Percentiles rank a stretch among this genome's conserved stretches.
phyloP scores from a whole-genome alignment of 1,140 invertebrate genomes.

The Heterodera schachtii region DNA sequence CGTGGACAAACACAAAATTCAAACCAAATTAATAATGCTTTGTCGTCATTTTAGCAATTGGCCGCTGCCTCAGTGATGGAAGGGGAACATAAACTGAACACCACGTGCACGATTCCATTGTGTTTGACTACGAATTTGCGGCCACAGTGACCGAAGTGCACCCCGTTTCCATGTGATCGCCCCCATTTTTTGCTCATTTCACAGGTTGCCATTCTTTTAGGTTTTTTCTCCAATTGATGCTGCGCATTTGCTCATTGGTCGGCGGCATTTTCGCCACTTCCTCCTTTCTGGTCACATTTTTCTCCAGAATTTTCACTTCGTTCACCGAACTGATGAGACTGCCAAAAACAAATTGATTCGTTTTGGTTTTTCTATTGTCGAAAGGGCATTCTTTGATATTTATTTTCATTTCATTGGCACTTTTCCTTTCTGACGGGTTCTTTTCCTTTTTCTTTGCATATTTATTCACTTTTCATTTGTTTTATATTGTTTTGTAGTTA shows the following conservation, averaged over 20 bases:
- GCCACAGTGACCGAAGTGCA: conserved; percentile 60
- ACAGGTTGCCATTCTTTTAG: conserved; percentile 28
- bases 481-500: background rate
- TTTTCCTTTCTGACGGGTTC: conserved; percentile 5
- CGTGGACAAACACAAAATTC: no score
- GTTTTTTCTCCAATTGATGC: conserved; percentile 53
- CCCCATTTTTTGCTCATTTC: background rate
- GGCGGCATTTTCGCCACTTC: conserved; percentile 64
- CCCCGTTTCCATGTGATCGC: conserved; percentile 46
- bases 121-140: conserved; percentile 60
- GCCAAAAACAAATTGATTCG: background rate
- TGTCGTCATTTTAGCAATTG: no score
- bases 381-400: background rate
- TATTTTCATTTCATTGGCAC: background rate
- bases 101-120: conserved; percentile 55
- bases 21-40: no score
- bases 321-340: background rate
- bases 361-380: background rate
- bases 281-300: conserved; percentile 32
- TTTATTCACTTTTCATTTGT: conserved; percentile 2
- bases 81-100: conserved; percentile 8
- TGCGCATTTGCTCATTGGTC: conserved; percentile 58
- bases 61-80: no score
- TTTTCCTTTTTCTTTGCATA: background rate
- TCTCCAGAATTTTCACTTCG: conserved; percentile 23